Percentiles rank a stretch among this genome's conserved stretches.
Evolutionary conservation across 2,797 vertebrate genomes (phyloP).

Genomic region (Girardinus metallicus): DNA sequence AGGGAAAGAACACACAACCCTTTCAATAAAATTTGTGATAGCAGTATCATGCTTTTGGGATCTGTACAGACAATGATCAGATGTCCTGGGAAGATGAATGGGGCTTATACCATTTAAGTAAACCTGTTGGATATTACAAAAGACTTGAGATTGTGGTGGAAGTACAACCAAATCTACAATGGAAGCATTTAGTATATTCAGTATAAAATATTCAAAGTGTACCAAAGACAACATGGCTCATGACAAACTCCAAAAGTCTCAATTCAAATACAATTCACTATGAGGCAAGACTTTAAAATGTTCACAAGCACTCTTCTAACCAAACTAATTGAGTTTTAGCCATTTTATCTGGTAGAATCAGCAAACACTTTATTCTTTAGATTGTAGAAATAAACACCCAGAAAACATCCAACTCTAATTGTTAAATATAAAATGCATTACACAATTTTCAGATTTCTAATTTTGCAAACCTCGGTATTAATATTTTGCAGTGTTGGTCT

Average conservation of each 20-base stretch:
- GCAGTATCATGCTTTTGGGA: neutral
- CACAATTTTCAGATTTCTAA: neutral
- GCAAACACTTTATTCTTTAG: neutral
- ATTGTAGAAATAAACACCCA: neutral
- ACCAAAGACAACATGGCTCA: no score
- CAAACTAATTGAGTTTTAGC: neutral
- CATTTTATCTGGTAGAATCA: neutral
- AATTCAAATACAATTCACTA: neutral
- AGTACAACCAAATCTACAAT: neutral
- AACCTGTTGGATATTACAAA: neutral
- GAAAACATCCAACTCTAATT: neutral
- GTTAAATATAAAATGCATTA: neutral
- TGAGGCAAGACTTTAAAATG: neutral
- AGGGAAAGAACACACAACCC: neutral
- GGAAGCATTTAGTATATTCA: neutral
- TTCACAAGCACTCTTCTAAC: neutral
- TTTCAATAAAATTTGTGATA: neutral
- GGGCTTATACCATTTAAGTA: neutral
- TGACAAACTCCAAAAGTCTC: no score
- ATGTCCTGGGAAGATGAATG: neutral
- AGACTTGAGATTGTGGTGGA: neutral
- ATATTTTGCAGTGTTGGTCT: neutral
- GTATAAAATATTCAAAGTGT: neutral
- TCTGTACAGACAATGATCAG: neutral
- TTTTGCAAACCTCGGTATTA: neutral